phyloP scores from a whole-genome alignment of 2,888 invertebrate genomes.

The Tenthredo amoena region DNA sequence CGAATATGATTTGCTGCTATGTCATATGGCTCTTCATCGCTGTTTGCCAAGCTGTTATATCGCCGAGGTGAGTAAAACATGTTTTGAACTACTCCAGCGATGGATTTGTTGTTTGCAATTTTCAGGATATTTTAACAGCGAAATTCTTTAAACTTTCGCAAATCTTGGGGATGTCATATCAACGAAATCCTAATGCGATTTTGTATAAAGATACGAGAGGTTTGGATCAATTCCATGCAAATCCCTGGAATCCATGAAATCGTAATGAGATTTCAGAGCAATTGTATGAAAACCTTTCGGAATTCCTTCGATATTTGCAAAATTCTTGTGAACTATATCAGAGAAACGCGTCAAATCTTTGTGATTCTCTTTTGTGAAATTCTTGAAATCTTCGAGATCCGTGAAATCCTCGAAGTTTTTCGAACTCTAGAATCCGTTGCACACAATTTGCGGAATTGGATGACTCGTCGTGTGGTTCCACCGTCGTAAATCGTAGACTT shows the following conservation, averaged over 20 bases:
- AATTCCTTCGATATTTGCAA: neutral
- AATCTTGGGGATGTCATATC: no score
- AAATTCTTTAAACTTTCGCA: no score
- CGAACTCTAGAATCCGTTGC: neutral
- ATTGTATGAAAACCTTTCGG: neutral
- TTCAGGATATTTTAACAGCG: no score
- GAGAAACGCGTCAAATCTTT: no score
- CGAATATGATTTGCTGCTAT: conserved; percentile 95
- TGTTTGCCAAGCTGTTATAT: conserved; percentile 87
- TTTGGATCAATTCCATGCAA: neutral
- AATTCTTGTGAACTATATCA: neutral
- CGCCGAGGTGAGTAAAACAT: conserved; percentile 82
- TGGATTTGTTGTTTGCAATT: no score
- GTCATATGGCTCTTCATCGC: conserved; percentile 95
- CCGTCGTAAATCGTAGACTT: no score
- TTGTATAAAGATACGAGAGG: neutral
- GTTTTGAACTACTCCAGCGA: no score
- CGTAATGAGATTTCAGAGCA: neutral
- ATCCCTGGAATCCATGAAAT: neutral
- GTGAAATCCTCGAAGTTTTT: neutral
- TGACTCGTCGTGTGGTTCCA: neutral
- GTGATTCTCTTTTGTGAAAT: no score
- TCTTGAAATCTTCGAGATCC: no score
- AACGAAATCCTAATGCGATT: no score
- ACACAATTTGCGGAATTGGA: no score